Evolutionary conservation across 2,113 vertebrate genomes (phyloP), one percentile per base, ranked within the genome.

Genomic region (Hyperoodon ampullatus): DNA sequence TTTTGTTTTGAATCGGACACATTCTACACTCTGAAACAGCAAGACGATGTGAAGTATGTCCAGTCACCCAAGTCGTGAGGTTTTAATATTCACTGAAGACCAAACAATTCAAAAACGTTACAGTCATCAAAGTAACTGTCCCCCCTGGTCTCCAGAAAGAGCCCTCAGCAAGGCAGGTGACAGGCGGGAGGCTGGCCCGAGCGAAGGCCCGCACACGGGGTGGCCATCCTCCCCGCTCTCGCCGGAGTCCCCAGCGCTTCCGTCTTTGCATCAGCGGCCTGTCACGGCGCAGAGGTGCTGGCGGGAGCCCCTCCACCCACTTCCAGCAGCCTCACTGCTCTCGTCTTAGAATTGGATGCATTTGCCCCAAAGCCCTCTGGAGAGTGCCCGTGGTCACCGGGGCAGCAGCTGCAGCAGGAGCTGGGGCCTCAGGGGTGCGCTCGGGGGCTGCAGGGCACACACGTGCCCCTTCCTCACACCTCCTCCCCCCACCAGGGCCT

Each of bases 171-270:
- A 19, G 30, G 72, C 44, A 30, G 26, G 0, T 33, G 47, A 19
- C 26, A 75, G 28, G 72, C 44, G 14, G 15, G 44, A 19, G 72
- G 44, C 72, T 16, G 61, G 33, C 2, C 18, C 0, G 16, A 39
- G 7, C 3, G 60, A 9, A 50, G 33, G 44, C 15, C 1, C 3
- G 11, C 26, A 6, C 23, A 18, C 0, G 0, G 26, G 21, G 18
- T 10, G 30, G 39, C 60, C 0, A 23, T 19, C 26, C 60, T 33
- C 26, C 15, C 42, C 3, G 4, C 28, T 28, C 23, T 44, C 44
- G 23, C 6, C 3, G 12, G 65, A 16, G 50, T 18, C 2, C 39
- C 21, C 8, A 7, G 28, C 23, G 15, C 68, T 10, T 23, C 58
- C 39, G 21, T 6, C 5, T 28, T 65, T n/a, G 55, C 55, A 42